Evolutionary conservation across 2,888 invertebrate species (phyloP), one percentile per base, ranked within the genome.

Genomic region (Drosophila neotestacea): DNA sequence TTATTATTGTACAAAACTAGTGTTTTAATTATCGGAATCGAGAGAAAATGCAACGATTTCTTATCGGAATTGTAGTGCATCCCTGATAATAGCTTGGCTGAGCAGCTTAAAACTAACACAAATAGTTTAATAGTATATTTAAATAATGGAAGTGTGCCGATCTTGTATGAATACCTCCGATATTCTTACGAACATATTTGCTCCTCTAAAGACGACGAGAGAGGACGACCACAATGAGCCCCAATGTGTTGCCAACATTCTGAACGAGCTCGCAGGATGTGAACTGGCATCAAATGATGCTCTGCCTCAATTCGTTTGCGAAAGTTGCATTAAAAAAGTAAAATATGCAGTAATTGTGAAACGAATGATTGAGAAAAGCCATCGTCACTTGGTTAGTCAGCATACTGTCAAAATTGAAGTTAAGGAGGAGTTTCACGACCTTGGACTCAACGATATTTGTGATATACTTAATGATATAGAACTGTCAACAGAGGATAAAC

Each of bases 271-370:
- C 6, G 0, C 56, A 0, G 42, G 59, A 9, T 38, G 5, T 7
- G 4, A 30, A 1, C 1, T 73, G 5, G 16, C 52, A 10, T 1
- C 0, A 9, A 34, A 47, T 2, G 52, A 58, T 59, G 51, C 16
- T 9, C 7, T n/a, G 2, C 28, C 72, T 0, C 62, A 67, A 55
- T 46, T 56, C n/a, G 59, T 73, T n/a, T 73, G 73, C 42, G 1
- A 22, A 6, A 36, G n/a, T 4, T 73, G 73, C 42, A 48, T 52
- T 10, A 6, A 27, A 4, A 4, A 3, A 6, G 59, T 59, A 0
- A 13, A 38, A 10, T 7, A 5, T 4, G 59, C 73, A 0, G 11
- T 73, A 11, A 28, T 39, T 0, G 72, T 72, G 5, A 72, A 63
- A 10, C 54, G 63, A 1, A 56, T 61, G 58, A 0, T 69, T 2